Percentiles rank a stretch among this genome's conserved stretches.
Evolutionary conservation across 2,888 invertebrate genomes (phyloP).

Genomic region (Dione vanillae): DNA sequence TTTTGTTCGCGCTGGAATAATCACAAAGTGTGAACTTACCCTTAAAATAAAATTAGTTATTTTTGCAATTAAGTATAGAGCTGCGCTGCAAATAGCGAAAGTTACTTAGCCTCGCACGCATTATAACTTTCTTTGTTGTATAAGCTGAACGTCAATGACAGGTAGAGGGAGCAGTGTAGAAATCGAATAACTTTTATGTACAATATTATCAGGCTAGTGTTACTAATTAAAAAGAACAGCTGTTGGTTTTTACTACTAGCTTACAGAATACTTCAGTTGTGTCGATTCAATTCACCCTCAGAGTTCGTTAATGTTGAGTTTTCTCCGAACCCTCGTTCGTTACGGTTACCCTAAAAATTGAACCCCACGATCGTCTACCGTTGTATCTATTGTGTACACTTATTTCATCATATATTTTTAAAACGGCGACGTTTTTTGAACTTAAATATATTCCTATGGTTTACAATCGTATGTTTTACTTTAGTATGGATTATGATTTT

Average conservation of each 20-base stretch:
- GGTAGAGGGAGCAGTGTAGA: constrained; percentile 79
- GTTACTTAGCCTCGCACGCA: constrained; percentile 76
- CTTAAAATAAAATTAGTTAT: constrained; percentile 23
- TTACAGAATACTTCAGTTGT: constrained; percentile 29
- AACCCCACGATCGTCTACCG: constrained; percentile 49
- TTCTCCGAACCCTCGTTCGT: constrained; percentile 75
- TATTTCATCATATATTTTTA: constrained; percentile 29
- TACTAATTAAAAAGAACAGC: constrained; percentile 53
- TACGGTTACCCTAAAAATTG: constrained; percentile 68
- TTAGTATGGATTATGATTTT: too few relatives aligned
- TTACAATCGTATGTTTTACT: background rate
- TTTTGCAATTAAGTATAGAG: constrained; percentile 40
- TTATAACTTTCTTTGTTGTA: constrained; percentile 83
- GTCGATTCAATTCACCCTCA: constrained; percentile 51
- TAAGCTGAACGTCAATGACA: constrained; percentile 76
- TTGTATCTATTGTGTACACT: constrained; percentile 41
- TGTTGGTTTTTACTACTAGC: constrained; percentile 42
- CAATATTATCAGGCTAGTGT: constrained; percentile 54
- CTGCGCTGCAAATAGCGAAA: constrained; percentile 77
- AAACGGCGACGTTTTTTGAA: background rate
- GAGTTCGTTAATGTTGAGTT: constrained; percentile 67
- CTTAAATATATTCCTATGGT: background rate
- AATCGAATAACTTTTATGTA: constrained; percentile 74
- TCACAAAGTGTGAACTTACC: constrained; percentile 23
- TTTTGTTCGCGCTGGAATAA: constrained; percentile 12